Base-by-base conservation (phyloP, 2,797 vertebrate genomes). In the Glyptemys insculpta region DNA sequence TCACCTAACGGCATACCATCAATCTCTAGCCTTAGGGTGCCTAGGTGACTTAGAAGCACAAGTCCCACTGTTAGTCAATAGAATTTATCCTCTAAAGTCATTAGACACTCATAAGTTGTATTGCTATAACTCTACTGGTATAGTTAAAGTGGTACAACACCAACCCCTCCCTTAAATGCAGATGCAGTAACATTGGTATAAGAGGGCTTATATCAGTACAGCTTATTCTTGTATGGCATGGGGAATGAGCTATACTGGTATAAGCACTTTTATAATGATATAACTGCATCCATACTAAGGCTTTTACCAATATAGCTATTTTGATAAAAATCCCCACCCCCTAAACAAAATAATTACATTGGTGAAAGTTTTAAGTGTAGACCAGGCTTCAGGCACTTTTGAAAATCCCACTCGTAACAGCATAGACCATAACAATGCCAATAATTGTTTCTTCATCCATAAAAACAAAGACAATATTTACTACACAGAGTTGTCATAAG, bases 381-480 rank as follows among this genome's bases (percentile, higher is more conserved):
- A 56, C 34, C 68, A 89, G 65, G 79, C 86, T 8, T 0, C 0
- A 0, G 41, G 92, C 84, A 74, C 15, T 12, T 52, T 50, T 41
- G 88, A 88, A 89, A 85, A 94, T 12, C 86, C 85, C 83, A 53
- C 82, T 91, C 27, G 50, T 53, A 1, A 1, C 87, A 31, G 23
- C 44, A 68, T n/a, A 87, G 91, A 89, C 83, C 87, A 82, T 90
- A 89, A 96, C 87, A 95, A 95, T 74, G 87, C 50, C 7, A 0
- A 93, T 95, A 93, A 95, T 89, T 96, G 91, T 87, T 90, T 88
- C 85, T 79, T 94, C 95, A 93, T 90, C 92, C 95, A 90, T 88
- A 94, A 90, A 94, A 87, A 90, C 74, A 47, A 88, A 88, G 72
- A 94, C 94, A 97, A 94, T 93, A 92, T 87, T 72, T 89, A 91